These are phyloP conservation scores for Coracopsis vasa DNA, from an alignment of 2,113 vertebrate species.

Conservation along the genomic window DNA sequence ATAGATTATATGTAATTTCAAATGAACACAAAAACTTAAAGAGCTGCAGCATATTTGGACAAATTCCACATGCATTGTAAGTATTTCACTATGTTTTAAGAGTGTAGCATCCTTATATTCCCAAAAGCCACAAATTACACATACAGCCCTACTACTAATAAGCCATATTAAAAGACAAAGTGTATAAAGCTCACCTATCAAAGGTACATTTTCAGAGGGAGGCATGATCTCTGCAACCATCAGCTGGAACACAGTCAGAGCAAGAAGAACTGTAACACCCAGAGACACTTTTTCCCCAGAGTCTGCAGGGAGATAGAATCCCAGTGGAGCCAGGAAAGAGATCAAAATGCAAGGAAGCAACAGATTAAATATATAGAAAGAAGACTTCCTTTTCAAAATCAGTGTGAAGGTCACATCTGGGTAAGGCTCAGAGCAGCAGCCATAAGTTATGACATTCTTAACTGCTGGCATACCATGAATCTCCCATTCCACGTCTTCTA, in stretches of 20 bases:
- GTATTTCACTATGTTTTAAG: neutral
- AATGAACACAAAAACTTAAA: neutral
- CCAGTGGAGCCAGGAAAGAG: slow-evolving; percentile 93
- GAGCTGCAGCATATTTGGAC: neutral
- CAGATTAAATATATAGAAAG: slow-evolving; percentile 97
- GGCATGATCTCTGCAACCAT: slow-evolving; percentile 99
- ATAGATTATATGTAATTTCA: neutral
- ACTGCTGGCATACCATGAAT: slow-evolving; percentile 95
- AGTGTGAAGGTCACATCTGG: slow-evolving; percentile 95
- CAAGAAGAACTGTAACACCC: slow-evolving; percentile 93
- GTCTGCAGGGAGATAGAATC: slow-evolving; percentile 96
- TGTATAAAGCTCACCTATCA: slow-evolving; percentile 83
- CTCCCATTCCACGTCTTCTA: slow-evolving; percentile 98
- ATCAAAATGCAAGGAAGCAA: slow-evolving; percentile 95
- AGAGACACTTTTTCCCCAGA: slow-evolving; percentile 97
- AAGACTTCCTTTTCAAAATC: slow-evolving; percentile 91
- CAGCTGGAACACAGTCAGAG: slow-evolving; percentile 95
- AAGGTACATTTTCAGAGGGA: slow-evolving; percentile 92
- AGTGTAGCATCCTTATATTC: neutral
- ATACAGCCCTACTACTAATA: neutral
- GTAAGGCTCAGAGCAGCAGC: slow-evolving; percentile 97
- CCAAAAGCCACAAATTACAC: neutral
- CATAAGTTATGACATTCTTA: slow-evolving; percentile 91
- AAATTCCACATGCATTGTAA: neutral
- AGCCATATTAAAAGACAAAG: neutral